These are phyloP conservation scores for Conus canariensis DNA, from an alignment of 2,888 invertebrate genomes.

Conservation along the genomic window DNA sequence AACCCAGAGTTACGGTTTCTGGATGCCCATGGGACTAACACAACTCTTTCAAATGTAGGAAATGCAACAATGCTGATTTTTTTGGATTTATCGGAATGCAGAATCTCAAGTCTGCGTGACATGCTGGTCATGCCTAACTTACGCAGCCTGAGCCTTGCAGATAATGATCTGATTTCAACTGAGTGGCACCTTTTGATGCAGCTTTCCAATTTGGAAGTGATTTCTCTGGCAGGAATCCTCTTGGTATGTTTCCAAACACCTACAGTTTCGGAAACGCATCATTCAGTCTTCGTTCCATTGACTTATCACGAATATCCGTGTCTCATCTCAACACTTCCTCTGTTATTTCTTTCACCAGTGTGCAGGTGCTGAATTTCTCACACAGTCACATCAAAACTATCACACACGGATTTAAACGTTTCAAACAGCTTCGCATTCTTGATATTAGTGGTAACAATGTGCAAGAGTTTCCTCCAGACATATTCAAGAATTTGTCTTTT, in stretches of 20 bases:
- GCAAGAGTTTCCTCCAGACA: background rate
- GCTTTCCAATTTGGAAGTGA: background rate
- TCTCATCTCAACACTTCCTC: background rate
- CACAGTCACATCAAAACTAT: background rate
- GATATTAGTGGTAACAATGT: conserved; percentile 4
- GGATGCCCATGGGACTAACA: background rate
- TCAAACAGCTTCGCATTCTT: background rate
- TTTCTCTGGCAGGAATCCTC: conserved; percentile 12
- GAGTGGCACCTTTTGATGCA: background rate
- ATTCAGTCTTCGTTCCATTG: background rate
- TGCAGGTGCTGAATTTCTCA: conserved; percentile 5
- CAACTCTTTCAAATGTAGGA: background rate
- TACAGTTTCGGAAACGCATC: background rate
- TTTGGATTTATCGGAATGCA: background rate
- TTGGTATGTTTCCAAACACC: background rate
- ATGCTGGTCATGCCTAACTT: background rate
- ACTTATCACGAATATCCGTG: background rate
- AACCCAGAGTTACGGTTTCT: background rate
- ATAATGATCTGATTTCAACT: background rate
- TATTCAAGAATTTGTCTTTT: background rate
- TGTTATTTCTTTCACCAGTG: background rate
- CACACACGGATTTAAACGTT: background rate
- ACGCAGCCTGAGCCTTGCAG: background rate
- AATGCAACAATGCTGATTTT: background rate
- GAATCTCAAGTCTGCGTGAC: background rate